phyloP scores from a whole-genome alignment of 2,888 invertebrate species.

The Micropterix aruncella region DNA sequence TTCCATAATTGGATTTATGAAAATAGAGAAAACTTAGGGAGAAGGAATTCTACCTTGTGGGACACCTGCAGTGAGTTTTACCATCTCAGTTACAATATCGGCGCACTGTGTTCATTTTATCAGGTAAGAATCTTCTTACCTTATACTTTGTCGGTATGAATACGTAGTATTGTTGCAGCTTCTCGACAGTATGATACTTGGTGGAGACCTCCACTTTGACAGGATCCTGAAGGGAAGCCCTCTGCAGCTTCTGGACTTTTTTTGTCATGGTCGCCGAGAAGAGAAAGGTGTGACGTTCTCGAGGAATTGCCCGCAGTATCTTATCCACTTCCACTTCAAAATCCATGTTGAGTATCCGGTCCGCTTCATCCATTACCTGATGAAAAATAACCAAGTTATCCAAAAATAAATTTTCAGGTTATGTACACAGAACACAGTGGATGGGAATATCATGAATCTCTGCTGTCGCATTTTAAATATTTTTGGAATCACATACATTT shows the following conservation, averaged over 20 bases:
- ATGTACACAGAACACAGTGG: no score
- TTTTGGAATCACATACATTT: no score
- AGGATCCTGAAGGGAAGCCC: constrained; percentile 88
- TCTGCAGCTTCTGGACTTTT: constrained; percentile 88
- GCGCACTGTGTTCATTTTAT: no score
- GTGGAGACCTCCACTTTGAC: constrained; percentile 92
- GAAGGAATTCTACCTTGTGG: no score
- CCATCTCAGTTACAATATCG: no score
- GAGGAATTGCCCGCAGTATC: constrained; percentile 79
- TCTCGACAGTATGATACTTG: constrained; percentile 97
- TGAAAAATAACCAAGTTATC: no score
- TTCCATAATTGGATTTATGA: no score
- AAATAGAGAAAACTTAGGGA: no score
- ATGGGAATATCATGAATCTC: no score
- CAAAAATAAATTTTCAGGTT: no score
- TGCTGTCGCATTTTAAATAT: no score
- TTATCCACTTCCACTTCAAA: constrained; percentile 97
- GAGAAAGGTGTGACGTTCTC: constrained; percentile 80
- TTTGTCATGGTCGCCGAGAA: constrained; percentile 99
- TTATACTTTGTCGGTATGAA: constrained; percentile 95
- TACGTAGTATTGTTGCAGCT: constrained; percentile 85
- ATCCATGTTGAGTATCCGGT: constrained; percentile 97
- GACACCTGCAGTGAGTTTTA: no score
- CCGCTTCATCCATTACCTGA: constrained; percentile 97
- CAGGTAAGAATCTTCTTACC: constrained; percentile 38